Evolutionary conservation across 1,140 invertebrate genomes (phyloP), one percentile per base, ranked within the genome.

Genomic region (Hycleus phaleratus): DNA sequence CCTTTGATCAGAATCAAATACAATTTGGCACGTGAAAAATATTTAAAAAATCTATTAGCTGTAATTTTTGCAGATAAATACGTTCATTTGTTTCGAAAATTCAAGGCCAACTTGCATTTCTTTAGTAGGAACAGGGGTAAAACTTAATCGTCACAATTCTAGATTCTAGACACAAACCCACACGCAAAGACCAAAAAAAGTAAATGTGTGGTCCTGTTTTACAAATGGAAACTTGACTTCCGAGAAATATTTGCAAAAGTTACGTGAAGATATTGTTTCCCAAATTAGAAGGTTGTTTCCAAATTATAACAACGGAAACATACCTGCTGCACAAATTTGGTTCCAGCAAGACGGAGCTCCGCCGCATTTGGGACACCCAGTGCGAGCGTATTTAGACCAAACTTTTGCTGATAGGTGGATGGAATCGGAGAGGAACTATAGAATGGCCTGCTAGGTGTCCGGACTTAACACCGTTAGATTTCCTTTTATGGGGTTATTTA

Each of bases 401-500:
- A 58, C 32, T 49, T 75, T 74, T 69, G 68, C 68, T 24, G 57
- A 62, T 8, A 65, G 62, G 51, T 76, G 71, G 71, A 75, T 77
- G 53, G 75, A 73, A 39, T n/a, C 61, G 70, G 52, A 54, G 61
- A 56, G 72, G 73, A 26, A 56, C 71, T 38, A 64, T 76, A 44
- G 54, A 66, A 45, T 77, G 74, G 75, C 70, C 70, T 46, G 63
- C 74, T 10, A 60, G 73, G 51, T 75, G 68, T 44, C 70, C 69
- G 12, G 74, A 77, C 64, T 61, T 77, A 38, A 72, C 65, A n/a
- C 71, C 68, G 25, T 55, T 24, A 72, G n/a, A 77, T 65, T 77
- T 71, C 69, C 72, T 73, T 63, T 58, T 71, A 8, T 75, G 72
- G 74, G 73, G 74, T 46, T 68, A 73, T 48, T 52, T 77, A 47